Base-by-base conservation (phyloP, 2,797 vertebrate species). In the Danio jaintianensis region DNA sequence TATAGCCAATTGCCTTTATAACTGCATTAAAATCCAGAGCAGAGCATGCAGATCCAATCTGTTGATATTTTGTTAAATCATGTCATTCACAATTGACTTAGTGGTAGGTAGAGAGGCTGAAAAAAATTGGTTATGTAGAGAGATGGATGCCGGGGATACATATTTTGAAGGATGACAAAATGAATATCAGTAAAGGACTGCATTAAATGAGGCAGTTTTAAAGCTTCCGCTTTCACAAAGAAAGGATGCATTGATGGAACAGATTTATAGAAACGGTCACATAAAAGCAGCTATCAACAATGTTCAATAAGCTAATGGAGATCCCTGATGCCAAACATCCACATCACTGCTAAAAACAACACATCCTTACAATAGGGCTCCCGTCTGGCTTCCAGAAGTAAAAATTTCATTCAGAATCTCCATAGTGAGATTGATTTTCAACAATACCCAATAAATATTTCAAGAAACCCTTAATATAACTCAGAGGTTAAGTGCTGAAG, bases 1-100 rank as follows among this genome's bases (percentile, higher is more conserved):
- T 79, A 38, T 38, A 81, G 81, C 68, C 68, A 74, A 82, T 42
- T 68, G 76, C 62, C 59, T 72, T 59, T 64, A 73, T 70, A 84
- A 86, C 63, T 53, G 78, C 47, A 73, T 85, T 84, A 86, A 70
- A 64, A 64, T 53, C 16, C 55, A 55, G 42, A 56, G 76, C 47
- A 45, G 47, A 52, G 58, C 67, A 55, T 11, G 68, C n/a, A 75
- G 66, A 76, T 75, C 2, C 68, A 76, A 77, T 80, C 61, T 75
- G 63, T 72, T 50, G 50, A 77, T 47, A 77, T 72, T 76, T 53
- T 72, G 72, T 76, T 80, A 56, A 73, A 68, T 78, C 71, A 76
- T 71, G 71, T 70, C 71, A 80, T 71, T 80, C 58, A 64, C 72
- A 50, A 70, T 52, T 70, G 22, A 66, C 66, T 75, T 53, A 62